Evolutionary conservation across 2,888 invertebrate species (phyloP).

Genomic region (Zootermopsis nevadensis): DNA sequence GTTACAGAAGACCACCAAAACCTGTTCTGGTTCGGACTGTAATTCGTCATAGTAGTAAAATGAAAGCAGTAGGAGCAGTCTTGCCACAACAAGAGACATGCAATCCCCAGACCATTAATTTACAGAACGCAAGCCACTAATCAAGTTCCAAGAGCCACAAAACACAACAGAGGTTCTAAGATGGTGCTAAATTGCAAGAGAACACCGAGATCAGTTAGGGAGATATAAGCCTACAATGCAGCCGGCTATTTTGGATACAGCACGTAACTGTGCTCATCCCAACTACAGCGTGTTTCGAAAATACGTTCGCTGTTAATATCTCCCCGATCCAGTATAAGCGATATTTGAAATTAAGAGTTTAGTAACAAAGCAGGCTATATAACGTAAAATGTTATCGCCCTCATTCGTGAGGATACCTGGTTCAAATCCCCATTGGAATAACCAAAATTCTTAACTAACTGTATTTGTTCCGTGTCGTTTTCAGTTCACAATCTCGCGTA

Average conservation of each 20-base stretch:
- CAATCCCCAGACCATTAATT: constrained; percentile 11
- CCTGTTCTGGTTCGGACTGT: background rate
- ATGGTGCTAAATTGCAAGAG: background rate
- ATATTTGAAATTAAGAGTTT: too few relatives aligned
- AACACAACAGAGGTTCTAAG: background rate
- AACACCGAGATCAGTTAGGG: background rate
- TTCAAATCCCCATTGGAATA: too few relatives aligned
- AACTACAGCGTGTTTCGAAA: background rate
- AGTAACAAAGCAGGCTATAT: too few relatives aligned
- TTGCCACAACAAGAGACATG: background rate
- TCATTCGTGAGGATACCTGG: too few relatives aligned
- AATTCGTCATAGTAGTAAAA: background rate
- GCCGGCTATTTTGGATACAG: background rate
- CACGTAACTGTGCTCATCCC: background rate
- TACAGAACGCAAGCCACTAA: background rate
- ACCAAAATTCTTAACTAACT: too few relatives aligned
- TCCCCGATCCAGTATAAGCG: too few relatives aligned
- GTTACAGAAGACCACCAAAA: too few relatives aligned
- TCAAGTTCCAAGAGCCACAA: constrained; percentile 9
- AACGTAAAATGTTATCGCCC: too few relatives aligned
- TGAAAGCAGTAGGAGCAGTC: background rate
- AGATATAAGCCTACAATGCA: background rate
- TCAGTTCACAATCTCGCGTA: too few relatives aligned
- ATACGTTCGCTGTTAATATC: background rate
- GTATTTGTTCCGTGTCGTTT: too few relatives aligned